A percentile compares a stretch with the other conserved stretches of the same genome.
phyloP scores from a whole-genome alignment of 1,140 invertebrate species.

The Drosophila melanogaster region Release_6_plus_ISO1_MT NT_037436.4:16489001-16489500 shows the following conservation, averaged over 20 bases:
- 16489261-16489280: constrained; percentile 18
- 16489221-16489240: constrained; percentile 80
- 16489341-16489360: constrained; percentile 43
- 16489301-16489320: constrained; percentile 20
- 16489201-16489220: constrained; percentile 78
- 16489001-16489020: too few species aligned
- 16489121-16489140: background rate
- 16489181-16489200: constrained; percentile 57
- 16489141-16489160: constrained; percentile 36
- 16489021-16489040: too few species aligned
- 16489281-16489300: constrained; percentile 34
- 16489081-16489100: too few species aligned
- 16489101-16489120: too few species aligned
- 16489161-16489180: constrained; percentile 82
- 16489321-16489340: constrained; percentile 45
- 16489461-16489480: constrained; percentile 83
- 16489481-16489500: constrained; percentile 84
- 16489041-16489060: too few species aligned
- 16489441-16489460: constrained; percentile 18
- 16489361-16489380: constrained; percentile 34
- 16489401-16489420: constrained; percentile 79
- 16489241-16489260: constrained; percentile 81
- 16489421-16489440: constrained; percentile 51
- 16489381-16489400: constrained; percentile 79
- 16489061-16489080: too few species aligned